phyloP scores from a whole-genome alignment of 2,888 invertebrate species.

The Tiphia femorata region DNA sequence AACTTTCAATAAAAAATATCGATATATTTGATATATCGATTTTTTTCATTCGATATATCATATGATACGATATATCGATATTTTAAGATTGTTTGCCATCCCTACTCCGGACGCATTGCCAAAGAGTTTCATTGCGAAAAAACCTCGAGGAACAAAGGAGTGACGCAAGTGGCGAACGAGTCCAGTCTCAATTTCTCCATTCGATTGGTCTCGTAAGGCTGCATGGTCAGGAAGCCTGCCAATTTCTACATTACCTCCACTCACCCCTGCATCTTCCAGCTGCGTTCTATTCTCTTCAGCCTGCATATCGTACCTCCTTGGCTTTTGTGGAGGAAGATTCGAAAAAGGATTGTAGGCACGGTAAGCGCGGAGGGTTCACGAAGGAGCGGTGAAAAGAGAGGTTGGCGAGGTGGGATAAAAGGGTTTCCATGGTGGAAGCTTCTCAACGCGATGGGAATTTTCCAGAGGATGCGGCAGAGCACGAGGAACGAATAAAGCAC shows the following conservation, averaged over 20 bases:
- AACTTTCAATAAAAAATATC: no score
- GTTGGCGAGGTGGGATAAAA: slow-evolving; percentile 24
- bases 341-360: slow-evolving; percentile 17
- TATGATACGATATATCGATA: no score
- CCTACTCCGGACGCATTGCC: no score
- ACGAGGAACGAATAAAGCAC: not conserved
- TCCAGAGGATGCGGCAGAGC: slow-evolving; percentile 6
- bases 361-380: not conserved
- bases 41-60: no score
- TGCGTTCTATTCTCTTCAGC: not conserved
- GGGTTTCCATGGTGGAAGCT: slow-evolving; percentile 16
- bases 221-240: slow-evolving; percentile 41
- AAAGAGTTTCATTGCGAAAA: no score
- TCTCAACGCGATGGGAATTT: slow-evolving; percentile 16
- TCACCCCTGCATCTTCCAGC: slow-evolving; percentile 8
- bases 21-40: no score
- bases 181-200: not conserved
- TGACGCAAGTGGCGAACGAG: no score
- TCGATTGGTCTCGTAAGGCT: not conserved
- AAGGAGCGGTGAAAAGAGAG: slow-evolving; percentile 15
- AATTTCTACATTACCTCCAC: slow-evolving; percentile 37
- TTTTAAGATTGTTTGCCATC: no score
- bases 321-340: slow-evolving; percentile 19
- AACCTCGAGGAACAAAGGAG: no score
- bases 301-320: not conserved